Evolutionary conservation across 2,113 vertebrate genomes (phyloP).

Genomic region (Hippocampus mohnikei): DNA sequence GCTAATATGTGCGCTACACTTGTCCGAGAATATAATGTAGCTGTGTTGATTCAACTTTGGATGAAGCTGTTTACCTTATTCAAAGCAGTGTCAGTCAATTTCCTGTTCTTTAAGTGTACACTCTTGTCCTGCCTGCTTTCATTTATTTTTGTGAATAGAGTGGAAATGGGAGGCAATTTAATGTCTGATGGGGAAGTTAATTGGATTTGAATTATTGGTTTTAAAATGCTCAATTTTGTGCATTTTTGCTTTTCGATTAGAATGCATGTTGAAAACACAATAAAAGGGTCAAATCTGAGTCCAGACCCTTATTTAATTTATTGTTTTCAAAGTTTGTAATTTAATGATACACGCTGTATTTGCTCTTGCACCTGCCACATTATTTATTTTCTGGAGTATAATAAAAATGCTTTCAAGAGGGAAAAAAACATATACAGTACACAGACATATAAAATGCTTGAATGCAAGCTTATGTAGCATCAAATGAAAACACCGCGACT

Average conservation of each 20-base stretch:
- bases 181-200: constrained; percentile 65
- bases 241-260: constrained; percentile 65
- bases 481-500: constrained; percentile 1
- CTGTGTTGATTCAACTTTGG: constrained; percentile 36
- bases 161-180: constrained; percentile 73
- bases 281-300: constrained; percentile 37
- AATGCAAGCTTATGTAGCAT: neutral
- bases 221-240: constrained; percentile 69
- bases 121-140: constrained; percentile 55
- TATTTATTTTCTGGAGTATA: neutral
- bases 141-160: constrained; percentile 68
- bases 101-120: constrained; percentile 65
- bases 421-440: neutral
- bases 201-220: constrained; percentile 75
- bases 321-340: constrained; percentile 42
- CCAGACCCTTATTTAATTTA: constrained; percentile 13
- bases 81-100: constrained; percentile 55
- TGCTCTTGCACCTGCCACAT: constrained; percentile 26
- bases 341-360: constrained; percentile 4
- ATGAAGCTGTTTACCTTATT: constrained; percentile 55
- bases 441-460: neutral
- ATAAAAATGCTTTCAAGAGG: neutral
- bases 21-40: constrained; percentile 46
- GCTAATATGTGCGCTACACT: constrained; percentile 35
- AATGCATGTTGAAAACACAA: constrained; percentile 66